Percentiles rank a stretch among this genome's conserved stretches.
These are phyloP conservation scores for Hermetia illucens DNA, from an alignment of 1,140 invertebrate species.

Conservation along the genomic window DNA sequence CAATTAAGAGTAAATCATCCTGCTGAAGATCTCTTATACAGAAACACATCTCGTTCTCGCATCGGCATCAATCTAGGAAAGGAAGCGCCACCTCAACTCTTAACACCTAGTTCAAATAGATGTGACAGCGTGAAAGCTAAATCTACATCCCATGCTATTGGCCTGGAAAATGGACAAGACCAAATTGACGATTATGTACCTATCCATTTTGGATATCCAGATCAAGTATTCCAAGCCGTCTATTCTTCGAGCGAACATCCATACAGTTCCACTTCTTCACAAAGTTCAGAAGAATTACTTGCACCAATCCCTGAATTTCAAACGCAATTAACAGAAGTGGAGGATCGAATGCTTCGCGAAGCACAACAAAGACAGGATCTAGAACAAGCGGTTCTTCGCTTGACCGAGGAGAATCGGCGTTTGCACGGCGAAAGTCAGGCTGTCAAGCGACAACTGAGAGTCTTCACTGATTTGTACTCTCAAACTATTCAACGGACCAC, in stretches of 20 bases:
- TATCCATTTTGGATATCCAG: too few species aligned
- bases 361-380: slow-evolving; percentile 43
- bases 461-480: slow-evolving; percentile 90
- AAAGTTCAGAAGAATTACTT: neutral
- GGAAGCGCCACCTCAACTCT: slow-evolving; percentile 9
- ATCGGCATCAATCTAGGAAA: slow-evolving; percentile 35
- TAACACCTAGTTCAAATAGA: neutral
- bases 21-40: slow-evolving; percentile 13
- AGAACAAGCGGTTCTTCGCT: slow-evolving; percentile 56
- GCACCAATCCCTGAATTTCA: slow-evolving; percentile 38
- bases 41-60: slow-evolving; percentile 31
- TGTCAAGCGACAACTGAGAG: slow-evolving; percentile 72
- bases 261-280: neutral
- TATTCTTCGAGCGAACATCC: too few species aligned
- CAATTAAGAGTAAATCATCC: neutral
- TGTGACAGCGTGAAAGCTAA: slow-evolving; percentile 27
- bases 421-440: slow-evolving; percentile 78
- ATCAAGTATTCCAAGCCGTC: too few species aligned
- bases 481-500: too few species aligned
- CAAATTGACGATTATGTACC: neutral
- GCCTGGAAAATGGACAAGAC: neutral
- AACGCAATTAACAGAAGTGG: slow-evolving; percentile 45
- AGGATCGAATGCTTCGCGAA: slow-evolving; percentile 45
- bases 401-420: slow-evolving; percentile 71
- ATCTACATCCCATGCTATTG: slow-evolving; percentile 50